These are phyloP conservation scores for Microplitis demolitor DNA, from an alignment of 1,140 invertebrate genomes.

Conservation along the genomic window DNA sequence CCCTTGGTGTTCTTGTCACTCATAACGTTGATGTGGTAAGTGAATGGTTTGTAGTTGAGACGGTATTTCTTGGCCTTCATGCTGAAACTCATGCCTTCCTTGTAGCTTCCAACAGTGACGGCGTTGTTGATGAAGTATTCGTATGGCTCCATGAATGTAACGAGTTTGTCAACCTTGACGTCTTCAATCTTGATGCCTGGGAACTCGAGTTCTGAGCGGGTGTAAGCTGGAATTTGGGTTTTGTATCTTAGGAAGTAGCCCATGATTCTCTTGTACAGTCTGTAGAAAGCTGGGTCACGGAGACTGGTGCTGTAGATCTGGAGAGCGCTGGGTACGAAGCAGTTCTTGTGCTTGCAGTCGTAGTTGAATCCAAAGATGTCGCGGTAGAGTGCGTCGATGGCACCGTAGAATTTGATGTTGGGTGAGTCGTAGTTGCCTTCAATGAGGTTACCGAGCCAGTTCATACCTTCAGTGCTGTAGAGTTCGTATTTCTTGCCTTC, in stretches of 20 bases:
- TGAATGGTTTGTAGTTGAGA: conserved; percentile 72
- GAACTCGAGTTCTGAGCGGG: conserved; percentile 61
- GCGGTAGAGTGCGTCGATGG: conserved; percentile 49
- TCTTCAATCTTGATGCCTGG: conserved; percentile 68
- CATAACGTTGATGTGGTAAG: conserved; percentile 61
- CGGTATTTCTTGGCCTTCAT: conserved; percentile 59
- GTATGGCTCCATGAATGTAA: conserved; percentile 62
- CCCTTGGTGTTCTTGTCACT: conserved; percentile 59
- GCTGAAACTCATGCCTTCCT: conserved; percentile 46
- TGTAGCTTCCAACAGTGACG: conserved; percentile 53
- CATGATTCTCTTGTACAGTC: conserved; percentile 59
- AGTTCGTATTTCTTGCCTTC: conserved; percentile 49
- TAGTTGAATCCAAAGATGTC: conserved; percentile 52
- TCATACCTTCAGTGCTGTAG: conserved; percentile 57
- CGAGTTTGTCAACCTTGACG: conserved; percentile 67
- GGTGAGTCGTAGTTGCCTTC: conserved; percentile 71
- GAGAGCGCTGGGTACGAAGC: conserved; percentile 50
- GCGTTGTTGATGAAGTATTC: conserved; percentile 55
- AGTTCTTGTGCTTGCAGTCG: conserved; percentile 47
- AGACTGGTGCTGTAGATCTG: conserved; percentile 53
- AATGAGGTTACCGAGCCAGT: conserved; percentile 70
- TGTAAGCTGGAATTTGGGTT: conserved; percentile 47
- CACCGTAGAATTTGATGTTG: conserved; percentile 68
- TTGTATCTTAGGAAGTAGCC: conserved; percentile 58
- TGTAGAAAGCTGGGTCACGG: conserved; percentile 63